Base-by-base conservation (phyloP, 2,888 invertebrate genomes). In the Neoaliturus tenellus region DNA sequence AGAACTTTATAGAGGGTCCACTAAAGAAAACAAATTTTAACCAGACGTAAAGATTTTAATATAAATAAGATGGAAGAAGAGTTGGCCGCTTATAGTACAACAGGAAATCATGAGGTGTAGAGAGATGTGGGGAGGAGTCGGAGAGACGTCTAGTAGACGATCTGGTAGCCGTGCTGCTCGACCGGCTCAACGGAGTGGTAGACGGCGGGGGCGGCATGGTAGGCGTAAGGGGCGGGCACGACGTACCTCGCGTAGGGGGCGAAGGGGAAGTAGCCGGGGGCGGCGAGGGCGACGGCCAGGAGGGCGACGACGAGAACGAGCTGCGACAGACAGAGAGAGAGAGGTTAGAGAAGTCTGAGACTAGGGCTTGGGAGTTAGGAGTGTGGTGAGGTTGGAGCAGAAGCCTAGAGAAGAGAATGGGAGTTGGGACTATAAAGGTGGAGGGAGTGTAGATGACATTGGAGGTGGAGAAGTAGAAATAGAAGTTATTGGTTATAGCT, bases 161-260 rank as follows among this genome's bases (percentile, higher is more conserved):
- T 28, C 33, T 51, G 31, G 78, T 78, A 78, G 3, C 78, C 78
- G 78, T 78, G 78, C 35, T 78, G 51, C 44, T 78, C 78, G 2
- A 73, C 51, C 35, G 78, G 39, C 23, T 58, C 73, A 0, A 39
- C 28, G 58, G 41, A 33, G 39, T 31, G 39, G 41, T 35, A 62
- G 48, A 83, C 73, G 33, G 39, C 39, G 31, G 41, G 58, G 44
- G 41, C 62, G 23, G 51, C 5, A 14, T n/a, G 31, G 75, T 31
- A 67, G 67, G 33, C 55, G 39, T 73, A 69, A 85, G 81, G 73
- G 69, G 88, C 86, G 75, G 88, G 88, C 17, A 88, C 86, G 44
- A 82, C 62, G 17, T 82, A 1, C 89, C 89, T 17, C 14, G 62
- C 28, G 62, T 14, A 62, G 90, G 89, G 41, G 89, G 82, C 82